Conservation (phyloP, 2,888 invertebrate genomes). For the Harpalus rubripes region DNA sequence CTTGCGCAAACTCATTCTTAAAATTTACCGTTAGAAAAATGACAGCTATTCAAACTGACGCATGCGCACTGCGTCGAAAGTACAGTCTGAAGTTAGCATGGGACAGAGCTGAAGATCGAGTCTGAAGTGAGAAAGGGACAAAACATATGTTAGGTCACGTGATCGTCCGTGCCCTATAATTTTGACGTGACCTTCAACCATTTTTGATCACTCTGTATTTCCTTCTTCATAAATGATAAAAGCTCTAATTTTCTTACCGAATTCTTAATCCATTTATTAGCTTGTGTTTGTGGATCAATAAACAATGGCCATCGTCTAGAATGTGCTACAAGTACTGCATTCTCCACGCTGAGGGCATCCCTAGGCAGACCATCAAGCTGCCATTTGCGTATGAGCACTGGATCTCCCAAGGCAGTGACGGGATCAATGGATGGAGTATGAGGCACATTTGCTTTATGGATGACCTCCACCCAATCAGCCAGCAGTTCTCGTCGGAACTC, state of each 20-base stretch:
- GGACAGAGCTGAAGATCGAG: too few species aligned
- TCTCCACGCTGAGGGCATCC: constrained; percentile 92
- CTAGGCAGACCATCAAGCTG: constrained; percentile 92
- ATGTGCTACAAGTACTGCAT: constrained; percentile 90
- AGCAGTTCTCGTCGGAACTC: constrained; percentile 81
- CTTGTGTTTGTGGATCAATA: constrained; percentile 95
- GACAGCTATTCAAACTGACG: too few species aligned
- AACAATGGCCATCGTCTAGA: constrained; percentile 93
- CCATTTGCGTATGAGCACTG: constrained; percentile 88
- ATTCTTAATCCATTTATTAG: constrained; percentile 94
- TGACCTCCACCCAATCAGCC: constrained; percentile 79
- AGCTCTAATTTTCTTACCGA: constrained; percentile 81
- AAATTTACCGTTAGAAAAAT: too few species aligned
- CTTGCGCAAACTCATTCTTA: too few species aligned
- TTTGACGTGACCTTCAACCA: too few species aligned
- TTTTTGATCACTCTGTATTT: too few species aligned
- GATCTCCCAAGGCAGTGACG: constrained; percentile 85
- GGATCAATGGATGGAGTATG: constrained; percentile 82
- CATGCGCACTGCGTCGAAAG: too few species aligned
- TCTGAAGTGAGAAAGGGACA: too few species aligned
- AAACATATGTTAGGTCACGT: too few species aligned
- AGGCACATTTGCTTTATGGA: constrained; percentile 80
- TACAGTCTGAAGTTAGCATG: too few species aligned
- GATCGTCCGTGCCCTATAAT: too few species aligned
- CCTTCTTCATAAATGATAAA: neutral